Conservation (phyloP, 2,113 vertebrate species). For the Nothobranchius kuhntae region DNA sequence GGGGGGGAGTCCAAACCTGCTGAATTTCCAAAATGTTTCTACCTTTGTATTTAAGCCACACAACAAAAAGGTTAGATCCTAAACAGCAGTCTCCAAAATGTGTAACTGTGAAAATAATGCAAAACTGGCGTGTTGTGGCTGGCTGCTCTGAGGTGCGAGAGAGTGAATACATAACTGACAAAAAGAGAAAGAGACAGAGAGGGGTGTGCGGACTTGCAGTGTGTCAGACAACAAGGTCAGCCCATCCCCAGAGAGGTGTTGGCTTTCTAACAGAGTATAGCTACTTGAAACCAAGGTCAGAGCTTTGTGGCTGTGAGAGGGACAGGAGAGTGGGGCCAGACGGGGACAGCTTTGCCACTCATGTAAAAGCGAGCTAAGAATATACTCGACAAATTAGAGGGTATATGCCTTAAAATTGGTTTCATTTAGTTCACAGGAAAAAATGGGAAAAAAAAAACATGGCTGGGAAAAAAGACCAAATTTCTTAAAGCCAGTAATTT, state of each 20-base stretch:
- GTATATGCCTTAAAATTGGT: neutral
- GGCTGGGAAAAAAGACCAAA: slow-evolving; percentile 30
- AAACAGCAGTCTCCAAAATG: neutral
- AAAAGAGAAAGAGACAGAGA: slow-evolving; percentile 43
- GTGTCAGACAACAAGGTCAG: slow-evolving; percentile 79
- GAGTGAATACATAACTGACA: slow-evolving; percentile 28
- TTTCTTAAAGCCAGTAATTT: slow-evolving; percentile 61
- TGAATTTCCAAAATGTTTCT: slow-evolving; percentile 42
- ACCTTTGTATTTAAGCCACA: slow-evolving; percentile 28
- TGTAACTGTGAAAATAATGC: slow-evolving; percentile 7
- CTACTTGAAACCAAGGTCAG: slow-evolving; percentile 81
- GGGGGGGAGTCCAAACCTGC: slow-evolving; percentile 64
- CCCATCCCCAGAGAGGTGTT: slow-evolving; percentile 79
- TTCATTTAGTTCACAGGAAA: slow-evolving; percentile 48
- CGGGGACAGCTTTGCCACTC: slow-evolving; percentile 49
- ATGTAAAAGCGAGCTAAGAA: slow-evolving; percentile 15
- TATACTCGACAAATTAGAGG: slow-evolving; percentile 2
- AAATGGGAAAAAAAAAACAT: slow-evolving; percentile 6
- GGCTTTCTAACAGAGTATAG: slow-evolving; percentile 77
- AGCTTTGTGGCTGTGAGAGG: slow-evolving; percentile 61
- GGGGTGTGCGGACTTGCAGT: slow-evolving; percentile 63
- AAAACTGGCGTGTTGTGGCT: slow-evolving; percentile 27
- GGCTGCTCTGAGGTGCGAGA: slow-evolving; percentile 21
- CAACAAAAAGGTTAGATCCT: slow-evolving; percentile 16
- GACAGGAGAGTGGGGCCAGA: slow-evolving; percentile 52